These are phyloP conservation scores for Distichodus sexfasciatus DNA, from an alignment of 2,797 vertebrate species.

Conservation along the genomic window DNA sequence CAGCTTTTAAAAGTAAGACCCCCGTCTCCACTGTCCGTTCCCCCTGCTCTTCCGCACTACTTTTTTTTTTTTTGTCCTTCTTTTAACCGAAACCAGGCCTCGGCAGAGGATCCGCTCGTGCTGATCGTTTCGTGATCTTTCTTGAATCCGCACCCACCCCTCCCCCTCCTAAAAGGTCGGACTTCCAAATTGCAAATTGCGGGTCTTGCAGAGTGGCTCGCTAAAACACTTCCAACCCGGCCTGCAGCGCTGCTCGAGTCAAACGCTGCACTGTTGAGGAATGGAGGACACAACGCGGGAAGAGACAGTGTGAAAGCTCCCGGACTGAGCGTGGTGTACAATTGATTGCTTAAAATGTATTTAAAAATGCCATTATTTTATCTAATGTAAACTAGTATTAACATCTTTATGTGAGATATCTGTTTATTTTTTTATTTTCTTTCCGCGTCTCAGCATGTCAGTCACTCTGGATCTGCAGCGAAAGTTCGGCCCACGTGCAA, in stretches of 20 bases:
- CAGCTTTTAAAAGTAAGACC: constrained; percentile 3
- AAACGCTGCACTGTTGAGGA: not conserved
- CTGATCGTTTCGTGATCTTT: not conserved
- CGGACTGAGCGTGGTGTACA: constrained; percentile 31
- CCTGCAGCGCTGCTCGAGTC: not conserved
- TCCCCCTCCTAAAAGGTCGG: too few relatives aligned
- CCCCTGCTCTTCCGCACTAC: not conserved
- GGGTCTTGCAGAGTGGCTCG: too few relatives aligned
- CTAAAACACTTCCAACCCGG: not conserved
- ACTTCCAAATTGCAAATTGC: too few relatives aligned
- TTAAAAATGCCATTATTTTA: constrained; percentile 57
- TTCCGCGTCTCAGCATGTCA: constrained; percentile 65
- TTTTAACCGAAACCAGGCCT: not conserved
- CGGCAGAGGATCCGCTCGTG: not conserved
- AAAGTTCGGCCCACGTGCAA: constrained; percentile 82
- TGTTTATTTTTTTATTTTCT: constrained; percentile 51
- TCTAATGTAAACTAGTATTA: constrained; percentile 55
- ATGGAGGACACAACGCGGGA: not conserved
- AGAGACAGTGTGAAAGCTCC: too few relatives aligned
- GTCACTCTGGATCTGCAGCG: constrained; percentile 66
- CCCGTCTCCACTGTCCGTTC: not conserved
- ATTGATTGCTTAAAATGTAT: constrained; percentile 46
- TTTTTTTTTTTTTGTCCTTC: not conserved
- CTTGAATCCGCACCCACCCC: not conserved
- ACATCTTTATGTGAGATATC: constrained; percentile 47